Conservation (phyloP, 2,113 vertebrate species). For the Pachypanchax playfairii region DNA sequence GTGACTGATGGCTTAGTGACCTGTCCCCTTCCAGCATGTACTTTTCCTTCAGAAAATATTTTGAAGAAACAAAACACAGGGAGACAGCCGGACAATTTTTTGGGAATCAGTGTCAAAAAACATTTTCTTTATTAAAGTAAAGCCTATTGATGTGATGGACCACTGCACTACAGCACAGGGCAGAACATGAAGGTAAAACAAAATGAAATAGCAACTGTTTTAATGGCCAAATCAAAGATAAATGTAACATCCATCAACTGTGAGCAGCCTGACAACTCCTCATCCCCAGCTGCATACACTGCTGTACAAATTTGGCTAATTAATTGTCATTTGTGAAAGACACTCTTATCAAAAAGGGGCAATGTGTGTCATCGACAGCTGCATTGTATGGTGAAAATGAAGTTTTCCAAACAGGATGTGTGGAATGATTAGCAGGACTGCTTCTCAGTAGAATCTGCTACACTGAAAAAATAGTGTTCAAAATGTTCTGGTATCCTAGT, state of each 20-base stretch:
- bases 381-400: constrained; percentile 55
- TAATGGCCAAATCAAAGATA: not conserved
- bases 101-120: constrained; percentile 41
- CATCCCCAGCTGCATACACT: constrained; percentile 16
- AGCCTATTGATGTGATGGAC: constrained; percentile 7
- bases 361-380: constrained; percentile 27
- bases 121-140: constrained; percentile 33
- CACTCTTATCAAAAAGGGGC: constrained; percentile 52
- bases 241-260: constrained; percentile 1
- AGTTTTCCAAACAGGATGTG: constrained; percentile 50
- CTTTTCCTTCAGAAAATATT: constrained; percentile 31
- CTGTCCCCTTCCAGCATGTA: constrained; percentile 46
- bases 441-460: constrained; percentile 43
- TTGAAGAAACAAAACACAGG: constrained; percentile 1
- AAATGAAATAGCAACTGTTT: not conserved
- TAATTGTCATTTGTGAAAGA: constrained; percentile 75
- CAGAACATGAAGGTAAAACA: not conserved
- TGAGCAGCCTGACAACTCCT: not conserved
- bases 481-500: not conserved
- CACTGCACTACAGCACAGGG: not conserved
- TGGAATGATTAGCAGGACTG: constrained; percentile 65
- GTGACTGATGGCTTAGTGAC: constrained; percentile 66
- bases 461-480: not conserved
- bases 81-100: constrained; percentile 31
- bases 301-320: constrained; percentile 56